A percentile compares a stretch with the other conserved stretches of the same genome.
phyloP scores from a whole-genome alignment of 1,140 invertebrate species.

The Bombus superbus region DNA sequence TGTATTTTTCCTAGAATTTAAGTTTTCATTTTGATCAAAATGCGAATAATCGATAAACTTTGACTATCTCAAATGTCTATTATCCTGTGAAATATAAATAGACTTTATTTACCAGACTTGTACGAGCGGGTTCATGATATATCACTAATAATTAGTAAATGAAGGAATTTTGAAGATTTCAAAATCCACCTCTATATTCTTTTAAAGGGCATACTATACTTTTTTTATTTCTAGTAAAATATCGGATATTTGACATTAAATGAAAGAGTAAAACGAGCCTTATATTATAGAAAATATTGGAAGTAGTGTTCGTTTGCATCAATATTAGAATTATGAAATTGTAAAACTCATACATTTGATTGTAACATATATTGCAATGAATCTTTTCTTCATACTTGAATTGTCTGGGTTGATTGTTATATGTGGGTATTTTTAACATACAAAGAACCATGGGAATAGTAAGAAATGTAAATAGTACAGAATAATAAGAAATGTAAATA shows the following conservation, averaged over 20 bases:
- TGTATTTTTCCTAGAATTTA: neutral
- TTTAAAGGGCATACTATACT: too few relatives aligned
- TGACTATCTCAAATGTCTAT: neutral
- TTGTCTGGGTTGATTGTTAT: neutral
- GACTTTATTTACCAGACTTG: too few relatives aligned
- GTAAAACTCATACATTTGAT: neutral
- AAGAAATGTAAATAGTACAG: neutral
- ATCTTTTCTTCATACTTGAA: neutral
- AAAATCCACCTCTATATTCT: too few relatives aligned
- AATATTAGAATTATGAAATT: neutral
- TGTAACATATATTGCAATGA: neutral
- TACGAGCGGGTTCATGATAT: too few relatives aligned
- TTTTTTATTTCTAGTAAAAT: neutral
- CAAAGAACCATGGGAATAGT: neutral
- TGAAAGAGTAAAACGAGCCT: neutral
- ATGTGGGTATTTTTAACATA: too few relatives aligned
- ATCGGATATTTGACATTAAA: neutral
- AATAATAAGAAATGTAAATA: neutral
- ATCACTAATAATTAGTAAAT: too few relatives aligned
- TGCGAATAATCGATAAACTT: neutral
- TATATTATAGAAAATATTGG: neutral
- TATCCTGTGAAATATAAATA: too few relatives aligned
- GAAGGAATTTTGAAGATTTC: too few relatives aligned
- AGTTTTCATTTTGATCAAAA: neutral
- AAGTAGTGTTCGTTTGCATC: neutral